These are phyloP conservation scores for Anticlea derivata DNA, from an alignment of 2,888 invertebrate species.

Conservation along the genomic window DNA sequence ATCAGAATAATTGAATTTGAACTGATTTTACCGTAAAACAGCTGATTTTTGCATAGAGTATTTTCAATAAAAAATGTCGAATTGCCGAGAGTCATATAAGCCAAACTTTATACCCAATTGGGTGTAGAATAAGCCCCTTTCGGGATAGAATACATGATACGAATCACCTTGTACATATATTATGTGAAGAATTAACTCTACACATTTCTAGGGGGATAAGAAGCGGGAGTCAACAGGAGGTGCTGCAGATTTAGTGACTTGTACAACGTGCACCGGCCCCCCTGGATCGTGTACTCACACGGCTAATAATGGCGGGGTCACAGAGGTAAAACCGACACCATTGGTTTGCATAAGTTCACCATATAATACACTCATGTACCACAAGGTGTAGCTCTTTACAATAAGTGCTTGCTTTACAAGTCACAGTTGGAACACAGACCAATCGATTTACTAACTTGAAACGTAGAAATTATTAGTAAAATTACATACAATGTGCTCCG, in stretches of 20 bases:
- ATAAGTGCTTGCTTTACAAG: not conserved
- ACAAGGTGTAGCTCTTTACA: not conserved
- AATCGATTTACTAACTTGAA: not conserved
- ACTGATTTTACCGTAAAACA: no score
- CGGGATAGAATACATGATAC: no score
- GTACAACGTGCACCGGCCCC: constrained; percentile 89
- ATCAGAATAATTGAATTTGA: no score
- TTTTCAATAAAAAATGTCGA: no score
- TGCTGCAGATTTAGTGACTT: constrained; percentile 90
- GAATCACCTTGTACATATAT: no score
- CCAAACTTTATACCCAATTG: no score
- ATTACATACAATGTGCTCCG: no score
- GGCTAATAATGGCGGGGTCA: constrained; percentile 93
- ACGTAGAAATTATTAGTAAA: no score
- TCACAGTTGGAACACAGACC: not conserved
- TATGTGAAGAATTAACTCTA: constrained; percentile 17
- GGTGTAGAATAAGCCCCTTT: no score
- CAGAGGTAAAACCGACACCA: constrained; percentile 85
- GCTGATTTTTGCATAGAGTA: no score
- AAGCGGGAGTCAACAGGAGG: constrained; percentile 91
- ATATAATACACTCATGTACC: constrained; percentile 3
- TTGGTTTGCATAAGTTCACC: constrained; percentile 10
- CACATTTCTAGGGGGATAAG: constrained; percentile 88
- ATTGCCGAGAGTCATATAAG: no score
- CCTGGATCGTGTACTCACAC: constrained; percentile 94